Evolutionary conservation across 2,888 invertebrate genomes (phyloP).

Genomic region (Acronicta aceris): DNA sequence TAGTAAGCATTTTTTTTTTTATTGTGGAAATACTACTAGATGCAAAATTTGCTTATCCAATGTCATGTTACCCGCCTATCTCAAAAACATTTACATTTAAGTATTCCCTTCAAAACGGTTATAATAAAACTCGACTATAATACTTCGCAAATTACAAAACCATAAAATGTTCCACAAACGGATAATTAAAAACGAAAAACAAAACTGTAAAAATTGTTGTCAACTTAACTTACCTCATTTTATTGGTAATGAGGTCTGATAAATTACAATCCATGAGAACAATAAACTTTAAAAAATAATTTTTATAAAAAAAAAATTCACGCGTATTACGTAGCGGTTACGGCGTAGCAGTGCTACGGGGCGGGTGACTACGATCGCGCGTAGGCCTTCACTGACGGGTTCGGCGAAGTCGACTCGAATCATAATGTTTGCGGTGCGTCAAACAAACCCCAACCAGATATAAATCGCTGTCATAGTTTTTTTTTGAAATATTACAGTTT

Average conservation of each 20-base stretch:
- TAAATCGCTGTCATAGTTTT: constrained; percentile 24
- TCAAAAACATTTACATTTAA: constrained; percentile 11
- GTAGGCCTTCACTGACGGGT: constrained; percentile 62
- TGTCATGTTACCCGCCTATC: not conserved
- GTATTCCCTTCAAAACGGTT: constrained; percentile 18
- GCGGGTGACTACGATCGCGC: constrained; percentile 70
- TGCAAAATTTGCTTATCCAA: not conserved
- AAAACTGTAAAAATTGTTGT: constrained; percentile 30
- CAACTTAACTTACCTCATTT: constrained; percentile 43
- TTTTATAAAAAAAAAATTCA: constrained; percentile 15
- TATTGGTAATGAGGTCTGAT: constrained; percentile 18
- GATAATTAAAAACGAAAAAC: constrained; percentile 44
- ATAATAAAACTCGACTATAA: constrained; percentile 31
- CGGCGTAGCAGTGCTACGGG: constrained; percentile 67
- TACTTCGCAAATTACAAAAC: constrained; percentile 44
- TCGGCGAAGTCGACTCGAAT: constrained; percentile 20
- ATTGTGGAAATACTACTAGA: no score
- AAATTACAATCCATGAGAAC: constrained; percentile 34
- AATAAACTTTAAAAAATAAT: constrained; percentile 23
- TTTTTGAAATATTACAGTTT: constrained; percentile 33
- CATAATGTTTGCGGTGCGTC: constrained; percentile 62
- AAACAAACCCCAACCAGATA: constrained; percentile 38
- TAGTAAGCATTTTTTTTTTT: no score
- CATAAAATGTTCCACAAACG: constrained; percentile 46
- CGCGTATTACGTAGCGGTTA: constrained; percentile 56